phyloP scores from a whole-genome alignment of 2,888 invertebrate species.

The Eupithecia vulgata region DNA sequence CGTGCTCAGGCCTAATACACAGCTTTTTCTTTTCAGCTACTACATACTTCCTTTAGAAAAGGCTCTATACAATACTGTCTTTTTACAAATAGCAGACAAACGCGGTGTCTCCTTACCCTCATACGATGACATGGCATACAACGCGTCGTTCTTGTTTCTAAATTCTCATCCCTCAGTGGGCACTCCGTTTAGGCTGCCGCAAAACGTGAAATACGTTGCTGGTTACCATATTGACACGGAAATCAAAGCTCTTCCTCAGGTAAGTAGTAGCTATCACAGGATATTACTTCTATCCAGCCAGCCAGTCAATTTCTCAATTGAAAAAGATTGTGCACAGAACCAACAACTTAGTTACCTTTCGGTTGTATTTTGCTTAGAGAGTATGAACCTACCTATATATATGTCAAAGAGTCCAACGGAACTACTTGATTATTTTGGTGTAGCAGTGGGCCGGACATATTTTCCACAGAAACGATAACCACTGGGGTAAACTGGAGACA shows the following conservation, averaged over 20 bases:
- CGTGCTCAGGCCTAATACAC: neutral
- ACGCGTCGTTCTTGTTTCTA: constrained; percentile 56
- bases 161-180: constrained; percentile 65
- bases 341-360: no score
- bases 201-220: constrained; percentile 63
- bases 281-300: neutral
- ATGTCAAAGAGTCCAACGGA: no score
- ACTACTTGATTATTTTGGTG: no score
- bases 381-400: no score
- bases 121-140: constrained; percentile 59
- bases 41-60: constrained; percentile 53
- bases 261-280: constrained; percentile 40
- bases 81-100: constrained; percentile 53
- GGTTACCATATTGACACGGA: constrained; percentile 66
- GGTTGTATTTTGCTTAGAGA: no score
- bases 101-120: constrained; percentile 58
- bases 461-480: no score
- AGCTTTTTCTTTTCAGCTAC: constrained; percentile 51
- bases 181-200: constrained; percentile 55
- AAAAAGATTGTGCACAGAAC: no score
- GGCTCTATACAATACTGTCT: constrained; percentile 52
- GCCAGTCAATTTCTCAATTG: neutral
- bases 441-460: no score
- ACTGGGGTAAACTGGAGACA: no score
- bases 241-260: constrained; percentile 63